These are phyloP conservation scores for Megaleporinus macrocephalus DNA, from an alignment of 2,113 vertebrate genomes.

Conservation along the genomic window DNA sequence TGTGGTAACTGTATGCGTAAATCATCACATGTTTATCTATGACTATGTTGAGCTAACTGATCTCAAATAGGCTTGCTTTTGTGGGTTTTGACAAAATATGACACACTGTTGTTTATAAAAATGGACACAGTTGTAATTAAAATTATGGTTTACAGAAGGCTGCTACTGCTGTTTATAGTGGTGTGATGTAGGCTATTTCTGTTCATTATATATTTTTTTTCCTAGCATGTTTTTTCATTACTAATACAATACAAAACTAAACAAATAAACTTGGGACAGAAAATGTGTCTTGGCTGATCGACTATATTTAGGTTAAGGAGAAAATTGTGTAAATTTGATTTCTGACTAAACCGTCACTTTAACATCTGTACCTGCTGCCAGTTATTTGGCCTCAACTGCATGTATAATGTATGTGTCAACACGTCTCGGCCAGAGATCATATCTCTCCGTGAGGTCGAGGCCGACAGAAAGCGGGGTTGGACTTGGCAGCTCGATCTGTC, in stretches of 20 bases:
- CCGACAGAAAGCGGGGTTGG: conserved; percentile 75
- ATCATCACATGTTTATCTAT: too few species aligned
- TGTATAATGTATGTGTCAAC: conserved; percentile 38
- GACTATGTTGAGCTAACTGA: too few species aligned
- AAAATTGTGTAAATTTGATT: not conserved
- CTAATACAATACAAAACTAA: not conserved
- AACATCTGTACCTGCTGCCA: conserved; percentile 21
- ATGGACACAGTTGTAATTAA: not conserved
- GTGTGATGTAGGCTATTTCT: too few species aligned
- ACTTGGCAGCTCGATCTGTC: conserved; percentile 73
- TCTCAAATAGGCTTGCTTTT: too few species aligned
- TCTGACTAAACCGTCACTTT: not conserved
- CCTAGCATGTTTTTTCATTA: not conserved
- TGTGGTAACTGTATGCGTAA: too few species aligned
- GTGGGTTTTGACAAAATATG: too few species aligned
- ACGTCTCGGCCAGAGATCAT: conserved; percentile 36
- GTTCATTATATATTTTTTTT: too few species aligned
- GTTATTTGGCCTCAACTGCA: conserved; percentile 9
- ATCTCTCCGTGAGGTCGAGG: conserved; percentile 42
- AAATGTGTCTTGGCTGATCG: not conserved
- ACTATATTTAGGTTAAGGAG: not conserved
- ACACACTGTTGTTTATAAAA: too few species aligned
- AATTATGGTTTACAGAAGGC: not conserved
- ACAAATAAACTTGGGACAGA: not conserved
- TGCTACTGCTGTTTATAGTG: not conserved